phyloP scores from a whole-genome alignment of 2,888 invertebrate species.

The Trypoxylon attenuatum region DNA sequence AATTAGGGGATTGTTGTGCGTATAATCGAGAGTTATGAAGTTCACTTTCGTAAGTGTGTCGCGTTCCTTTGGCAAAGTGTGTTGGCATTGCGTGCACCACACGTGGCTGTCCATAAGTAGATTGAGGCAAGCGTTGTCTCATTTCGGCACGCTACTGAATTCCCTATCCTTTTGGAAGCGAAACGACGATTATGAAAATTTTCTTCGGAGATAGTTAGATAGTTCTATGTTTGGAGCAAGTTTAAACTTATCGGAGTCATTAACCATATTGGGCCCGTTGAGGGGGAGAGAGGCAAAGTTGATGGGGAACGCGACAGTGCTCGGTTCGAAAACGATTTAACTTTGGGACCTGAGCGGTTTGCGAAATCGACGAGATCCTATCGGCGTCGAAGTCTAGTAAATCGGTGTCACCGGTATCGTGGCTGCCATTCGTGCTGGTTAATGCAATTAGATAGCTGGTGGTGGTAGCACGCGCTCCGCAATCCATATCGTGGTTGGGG shows the following conservation, averaged over 20 bases:
- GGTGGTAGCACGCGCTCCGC: constrained; percentile 65
- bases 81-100: background rate
- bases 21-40: constrained; percentile 21
- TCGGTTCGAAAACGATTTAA: constrained; percentile 22
- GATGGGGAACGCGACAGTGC: constrained; percentile 32
- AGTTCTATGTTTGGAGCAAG: background rate
- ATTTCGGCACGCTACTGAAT: background rate
- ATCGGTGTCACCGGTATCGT: constrained; percentile 59
- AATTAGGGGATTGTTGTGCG: constrained; percentile 27
- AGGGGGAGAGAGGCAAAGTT: constrained; percentile 1
- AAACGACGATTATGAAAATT: too few species aligned
- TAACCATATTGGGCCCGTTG: constrained; percentile 19
- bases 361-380: constrained; percentile 51
- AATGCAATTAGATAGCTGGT: constrained; percentile 66
- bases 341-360: constrained; percentile 26
- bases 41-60: constrained; percentile 25
- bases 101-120: background rate
- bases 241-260: background rate
- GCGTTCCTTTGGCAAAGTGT: background rate
- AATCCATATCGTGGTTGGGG: constrained; percentile 56
- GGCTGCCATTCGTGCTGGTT: constrained; percentile 57
- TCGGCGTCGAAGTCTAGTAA: constrained; percentile 49
- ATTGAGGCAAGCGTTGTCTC: too few species aligned
- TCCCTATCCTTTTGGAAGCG: too few species aligned
- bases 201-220: too few species aligned